These are phyloP conservation scores for Trachythela sp. DNA, from an alignment of 64 coral and sea anemone genomes.

Conservation along the genomic window DNA sequence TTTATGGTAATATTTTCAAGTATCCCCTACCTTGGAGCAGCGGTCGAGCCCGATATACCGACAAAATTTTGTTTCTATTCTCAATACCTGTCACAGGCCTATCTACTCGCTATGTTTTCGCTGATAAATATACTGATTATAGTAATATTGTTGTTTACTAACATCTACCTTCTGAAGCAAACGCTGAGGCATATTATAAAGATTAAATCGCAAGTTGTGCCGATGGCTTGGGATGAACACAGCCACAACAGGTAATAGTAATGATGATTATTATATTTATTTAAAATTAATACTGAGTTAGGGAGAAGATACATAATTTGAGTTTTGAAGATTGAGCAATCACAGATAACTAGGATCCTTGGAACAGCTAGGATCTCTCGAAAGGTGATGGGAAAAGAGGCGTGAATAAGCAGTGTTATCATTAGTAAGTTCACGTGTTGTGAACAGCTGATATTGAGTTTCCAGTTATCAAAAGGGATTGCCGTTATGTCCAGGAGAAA, in stretches of 20 bases:
- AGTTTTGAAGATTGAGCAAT: too few relatives aligned
- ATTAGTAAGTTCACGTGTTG: too few relatives aligned
- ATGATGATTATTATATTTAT: too few relatives aligned
- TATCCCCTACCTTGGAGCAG: not conserved
- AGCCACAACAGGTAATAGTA: not conserved
- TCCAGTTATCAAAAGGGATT: too few relatives aligned
- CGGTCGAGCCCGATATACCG: not conserved
- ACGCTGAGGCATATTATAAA: not conserved
- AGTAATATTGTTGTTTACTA: not conserved
- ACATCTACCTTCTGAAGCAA: not conserved
- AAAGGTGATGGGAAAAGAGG: too few relatives aligned
- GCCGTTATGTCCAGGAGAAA: too few relatives aligned
- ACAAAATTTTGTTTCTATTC: not conserved
- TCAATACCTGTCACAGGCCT: not conserved
- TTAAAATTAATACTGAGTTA: too few relatives aligned
- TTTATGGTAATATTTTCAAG: not conserved
- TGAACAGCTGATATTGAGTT: too few relatives aligned
- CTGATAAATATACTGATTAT: not conserved
- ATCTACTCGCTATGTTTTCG: not conserved
- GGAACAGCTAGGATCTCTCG: too few relatives aligned
- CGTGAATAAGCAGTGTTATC: too few relatives aligned
- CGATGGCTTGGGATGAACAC: not conserved
- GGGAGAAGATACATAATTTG: too few relatives aligned
- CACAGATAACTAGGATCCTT: too few relatives aligned
- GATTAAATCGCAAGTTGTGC: not conserved